Conservation (phyloP, 2,888 invertebrate species). For the Lypha dubia region DNA sequence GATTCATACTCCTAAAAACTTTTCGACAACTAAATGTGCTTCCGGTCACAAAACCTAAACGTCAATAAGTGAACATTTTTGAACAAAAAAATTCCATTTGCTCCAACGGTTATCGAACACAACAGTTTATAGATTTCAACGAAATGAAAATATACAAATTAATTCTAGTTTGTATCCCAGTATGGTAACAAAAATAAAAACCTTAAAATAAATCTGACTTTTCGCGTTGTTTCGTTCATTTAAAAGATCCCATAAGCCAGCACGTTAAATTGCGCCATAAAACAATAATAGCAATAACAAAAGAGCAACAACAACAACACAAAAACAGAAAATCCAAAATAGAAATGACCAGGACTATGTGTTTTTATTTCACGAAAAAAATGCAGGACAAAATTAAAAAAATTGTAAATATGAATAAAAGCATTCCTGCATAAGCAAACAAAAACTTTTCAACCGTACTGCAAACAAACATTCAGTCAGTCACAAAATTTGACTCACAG, state of each 20-base stretch:
- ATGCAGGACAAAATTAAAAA: not conserved
- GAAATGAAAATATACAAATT: slow-evolving; percentile 35
- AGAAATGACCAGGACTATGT: slow-evolving; percentile 36
- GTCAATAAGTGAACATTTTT: slow-evolving; percentile 1
- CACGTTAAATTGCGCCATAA: slow-evolving; percentile 27
- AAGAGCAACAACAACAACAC: not conserved
- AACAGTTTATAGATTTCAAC: slow-evolving; percentile 36
- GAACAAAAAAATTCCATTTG: slow-evolving; percentile 9
- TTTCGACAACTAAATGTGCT: not conserved
- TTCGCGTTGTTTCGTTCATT: slow-evolving; percentile 30
- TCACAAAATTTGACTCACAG: slow-evolving; percentile 34
- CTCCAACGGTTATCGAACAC: slow-evolving; percentile 19
- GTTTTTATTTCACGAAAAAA: slow-evolving; percentile 16
- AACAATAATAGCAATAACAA: slow-evolving; percentile 21
- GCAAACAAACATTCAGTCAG: slow-evolving; percentile 51
- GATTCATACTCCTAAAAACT: not conserved
- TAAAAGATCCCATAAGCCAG: slow-evolving; percentile 40
- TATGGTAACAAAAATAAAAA: slow-evolving; percentile 40
- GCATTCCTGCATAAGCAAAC: slow-evolving; percentile 14
- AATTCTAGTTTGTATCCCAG: slow-evolving; percentile 39
- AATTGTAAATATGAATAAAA: slow-evolving; percentile 35
- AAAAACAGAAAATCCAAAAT: slow-evolving; percentile 35
- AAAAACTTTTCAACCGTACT: slow-evolving; percentile 48
- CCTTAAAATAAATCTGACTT: slow-evolving; percentile 42
- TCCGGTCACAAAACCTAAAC: not conserved